phyloP scores from a whole-genome alignment of 2,888 invertebrate genomes.

The Palloptera scutellata region DNA sequence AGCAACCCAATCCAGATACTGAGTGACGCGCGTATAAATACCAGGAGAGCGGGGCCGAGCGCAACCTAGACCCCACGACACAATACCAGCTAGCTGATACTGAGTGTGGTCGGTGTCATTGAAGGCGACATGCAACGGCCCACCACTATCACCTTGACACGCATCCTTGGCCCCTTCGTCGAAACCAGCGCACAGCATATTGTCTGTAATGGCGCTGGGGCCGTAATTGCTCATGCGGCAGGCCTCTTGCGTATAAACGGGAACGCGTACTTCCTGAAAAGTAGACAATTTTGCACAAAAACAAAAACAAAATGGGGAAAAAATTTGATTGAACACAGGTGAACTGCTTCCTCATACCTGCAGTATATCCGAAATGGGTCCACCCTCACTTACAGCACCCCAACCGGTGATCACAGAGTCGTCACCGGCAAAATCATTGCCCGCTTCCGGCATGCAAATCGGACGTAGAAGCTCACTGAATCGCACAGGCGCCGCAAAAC shows the following conservation, averaged over 20 bases:
- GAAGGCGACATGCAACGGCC: conserved; percentile 56
- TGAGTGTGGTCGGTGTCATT: conserved; percentile 33
- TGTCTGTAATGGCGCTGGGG: conserved; percentile 54
- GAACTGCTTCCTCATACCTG: conserved; percentile 38
- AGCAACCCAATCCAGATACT: conserved; percentile 74
- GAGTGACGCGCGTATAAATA: conserved; percentile 82
- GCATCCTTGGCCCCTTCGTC: conserved; percentile 59
- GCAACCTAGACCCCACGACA: conserved; percentile 68
- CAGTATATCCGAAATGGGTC: conserved; percentile 72
- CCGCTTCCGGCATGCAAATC: conserved; percentile 74
- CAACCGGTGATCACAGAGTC: conserved; percentile 77
- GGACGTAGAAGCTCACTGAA: conserved; percentile 73
- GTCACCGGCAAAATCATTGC: conserved; percentile 53
- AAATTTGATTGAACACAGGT: background rate
- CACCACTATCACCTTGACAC: conserved; percentile 63
- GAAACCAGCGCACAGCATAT: conserved; percentile 61
- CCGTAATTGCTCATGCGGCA: conserved; percentile 57
- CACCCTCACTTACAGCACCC: conserved; percentile 78
- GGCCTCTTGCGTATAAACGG: conserved; percentile 72
- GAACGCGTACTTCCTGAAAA: conserved; percentile 75
- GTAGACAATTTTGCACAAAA: conserved; percentile 1
- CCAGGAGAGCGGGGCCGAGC: conserved; percentile 75
- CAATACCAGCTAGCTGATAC: conserved; percentile 69
- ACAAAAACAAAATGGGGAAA: background rate
- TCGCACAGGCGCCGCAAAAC: conserved; percentile 69